Conservation (phyloP, 2,113 vertebrate species). For the Myotis lucifugus region DNA sequence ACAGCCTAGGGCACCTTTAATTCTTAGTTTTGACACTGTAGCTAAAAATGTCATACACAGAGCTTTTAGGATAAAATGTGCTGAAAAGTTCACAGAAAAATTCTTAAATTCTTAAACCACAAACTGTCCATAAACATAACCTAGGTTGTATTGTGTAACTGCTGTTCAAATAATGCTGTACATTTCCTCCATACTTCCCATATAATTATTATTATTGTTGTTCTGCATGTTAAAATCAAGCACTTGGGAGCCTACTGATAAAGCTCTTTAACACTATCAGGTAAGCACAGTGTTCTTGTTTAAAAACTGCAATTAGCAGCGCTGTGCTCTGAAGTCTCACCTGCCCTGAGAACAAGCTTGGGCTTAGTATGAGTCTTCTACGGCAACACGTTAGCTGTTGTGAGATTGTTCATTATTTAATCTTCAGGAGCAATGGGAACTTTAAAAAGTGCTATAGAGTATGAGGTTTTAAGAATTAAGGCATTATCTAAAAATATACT, state of each 20-base stretch:
- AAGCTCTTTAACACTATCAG: constrained; percentile 47
- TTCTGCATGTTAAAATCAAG: constrained; percentile 41
- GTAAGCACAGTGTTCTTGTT: constrained; percentile 48
- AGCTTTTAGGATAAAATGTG: background rate
- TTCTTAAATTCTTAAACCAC: constrained; percentile 21
- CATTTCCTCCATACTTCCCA: background rate
- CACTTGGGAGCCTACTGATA: constrained; percentile 39
- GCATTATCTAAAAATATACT: constrained; percentile 45
- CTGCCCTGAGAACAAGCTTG: constrained; percentile 53
- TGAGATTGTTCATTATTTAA: constrained; percentile 50
- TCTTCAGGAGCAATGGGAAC: constrained; percentile 51
- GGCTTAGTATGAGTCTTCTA: constrained; percentile 38
- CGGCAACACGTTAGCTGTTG: constrained; percentile 16
- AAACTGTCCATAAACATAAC: constrained; percentile 34
- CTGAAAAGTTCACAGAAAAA: constrained; percentile 25
- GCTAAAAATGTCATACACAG: constrained; percentile 13
- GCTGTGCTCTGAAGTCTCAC: constrained; percentile 45
- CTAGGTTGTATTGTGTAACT: background rate
- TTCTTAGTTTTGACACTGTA: background rate
- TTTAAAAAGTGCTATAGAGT: constrained; percentile 28
- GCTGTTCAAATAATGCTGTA: constrained; percentile 1
- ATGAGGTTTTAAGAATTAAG: background rate
- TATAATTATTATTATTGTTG: constrained; percentile 37
- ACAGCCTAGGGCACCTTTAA: background rate
- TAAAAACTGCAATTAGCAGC: constrained; percentile 70